Evolutionary conservation across 2,888 invertebrate species (phyloP), one percentile per base, ranked within the genome.

Genomic region (Stratiomys singularior): DNA sequence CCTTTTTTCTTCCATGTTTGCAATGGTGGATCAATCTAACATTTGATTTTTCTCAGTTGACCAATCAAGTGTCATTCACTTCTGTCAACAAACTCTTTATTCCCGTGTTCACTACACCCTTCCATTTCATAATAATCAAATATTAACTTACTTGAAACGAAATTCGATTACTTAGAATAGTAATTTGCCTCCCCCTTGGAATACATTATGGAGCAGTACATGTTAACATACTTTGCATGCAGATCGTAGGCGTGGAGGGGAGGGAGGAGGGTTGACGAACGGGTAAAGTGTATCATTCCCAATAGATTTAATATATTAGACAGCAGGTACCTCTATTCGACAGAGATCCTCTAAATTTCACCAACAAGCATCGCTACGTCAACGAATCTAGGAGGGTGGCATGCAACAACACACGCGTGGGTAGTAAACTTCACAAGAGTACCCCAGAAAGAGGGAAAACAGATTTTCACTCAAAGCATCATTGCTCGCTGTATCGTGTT

Each of bases 141-240:
- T 46, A 67, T 67, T 67, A 67, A 67, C 67, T 67, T 46, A 67
- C 67, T 30, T 67, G 67, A 67, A 67, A 46, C 23, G 67, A 37
- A 67, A 67, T 67, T 67, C 67, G 67, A 67, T 67, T 67, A 67
- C 67, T 37, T 30, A 37, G 67, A 37, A 37, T 27, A 67, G 67
- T 67, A 67, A 67, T 67, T 67, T 44, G 44, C 37, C 37, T 44
- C 67, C 67, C 67, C 30, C 27, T 7, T n/a, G 44, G 67, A 11
- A 67, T 23, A 67, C 46, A 21, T 67, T 18, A 67, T 9, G 37
- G 3, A 37, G 5, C 37, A 37, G 37, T 18, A 67, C 23, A 60
- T 18, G 46, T 21, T 37, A 67, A 64, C 30, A 28, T 64, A 30
- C 4, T 4, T 9, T 52, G n/a, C 15, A 52, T 18, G 3, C 52